Evolutionary conservation across 2,113 vertebrate species (phyloP), one percentile per base, ranked within the genome.

Genomic region (Talpa occidentalis): DNA sequence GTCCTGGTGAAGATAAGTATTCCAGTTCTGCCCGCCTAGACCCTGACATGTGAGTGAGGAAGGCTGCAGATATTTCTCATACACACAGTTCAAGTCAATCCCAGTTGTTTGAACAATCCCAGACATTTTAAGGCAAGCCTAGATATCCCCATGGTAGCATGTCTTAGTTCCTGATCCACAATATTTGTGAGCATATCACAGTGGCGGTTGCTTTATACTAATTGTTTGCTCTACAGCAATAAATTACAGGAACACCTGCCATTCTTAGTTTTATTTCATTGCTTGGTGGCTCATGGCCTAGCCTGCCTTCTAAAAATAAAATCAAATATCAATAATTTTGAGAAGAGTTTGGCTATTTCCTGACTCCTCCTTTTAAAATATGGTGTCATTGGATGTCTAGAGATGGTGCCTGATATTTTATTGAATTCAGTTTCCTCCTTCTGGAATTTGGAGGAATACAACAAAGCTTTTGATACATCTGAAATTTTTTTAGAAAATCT

Each of bases 261-360:
- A 82, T 56, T 86, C 21, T 93, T 72, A 60, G 78, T 67, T 81
- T 95, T n/a, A 40, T 72, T 91, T 93, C 64, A 72, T 32, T 92
- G 66, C 24, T 56, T 76, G 70, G 47, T 73, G 67, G 26, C 35
- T 83, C 22, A 22, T 62, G 30, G 11, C 5, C 44, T 37, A 37
- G 11, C 19, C 62, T 85, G 91, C 21, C 54, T 92, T 89, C 93
- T 67, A 30, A 73, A 94, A 78, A 69, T 28, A 84, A 88, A 88
- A 88, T 5, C 30, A 79, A 78, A 54, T 47, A 56, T 37, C 79
- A 66, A 70, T 80, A 80, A 62, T 81, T 93, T 92, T 92, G 17
- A 93, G 44, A 88, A 74, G 42, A 93, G 56, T 67, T 91, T 90
- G 32, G 44, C 6, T 60, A 82, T 70, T 78, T 95, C 16, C 42